Evolutionary conservation across 2,113 vertebrate genomes (phyloP).

Genomic region (Elephantulus edwardii): DNA sequence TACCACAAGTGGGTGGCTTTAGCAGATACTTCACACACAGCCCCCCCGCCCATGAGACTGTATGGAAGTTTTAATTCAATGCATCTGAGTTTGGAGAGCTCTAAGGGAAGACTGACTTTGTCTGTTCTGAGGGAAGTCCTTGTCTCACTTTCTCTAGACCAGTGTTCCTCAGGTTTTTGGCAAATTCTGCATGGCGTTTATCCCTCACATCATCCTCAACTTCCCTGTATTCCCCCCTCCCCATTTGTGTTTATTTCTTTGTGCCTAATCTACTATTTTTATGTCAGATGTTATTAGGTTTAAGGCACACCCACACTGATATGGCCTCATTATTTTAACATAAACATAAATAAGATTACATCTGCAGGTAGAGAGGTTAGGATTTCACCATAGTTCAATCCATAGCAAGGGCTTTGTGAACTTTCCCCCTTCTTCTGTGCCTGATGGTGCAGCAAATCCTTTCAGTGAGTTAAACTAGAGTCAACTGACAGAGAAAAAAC

Average conservation of each 20-base stretch:
- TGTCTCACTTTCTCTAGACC: background rate
- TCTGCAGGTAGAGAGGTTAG: background rate
- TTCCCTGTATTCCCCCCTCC: too few relatives aligned
- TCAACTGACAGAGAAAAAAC: slow-evolving; percentile 22
- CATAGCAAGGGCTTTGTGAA: background rate
- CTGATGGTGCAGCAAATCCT: background rate
- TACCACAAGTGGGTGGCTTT: background rate
- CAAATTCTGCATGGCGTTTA: background rate
- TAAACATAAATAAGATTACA: background rate
- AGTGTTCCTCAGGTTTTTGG: background rate
- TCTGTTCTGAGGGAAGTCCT: background rate
- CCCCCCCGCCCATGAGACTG: too few relatives aligned
- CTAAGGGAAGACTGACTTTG: background rate
- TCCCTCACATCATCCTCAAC: too few relatives aligned
- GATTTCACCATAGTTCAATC: background rate
- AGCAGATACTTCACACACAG: background rate
- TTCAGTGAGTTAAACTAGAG: background rate
- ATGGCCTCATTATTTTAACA: background rate
- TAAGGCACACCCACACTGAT: background rate
- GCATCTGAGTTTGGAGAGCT: too few relatives aligned
- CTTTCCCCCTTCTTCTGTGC: background rate
- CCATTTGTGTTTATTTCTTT: background rate
- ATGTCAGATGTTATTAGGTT: background rate
- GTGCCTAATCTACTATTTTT: background rate
- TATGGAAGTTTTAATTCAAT: too few relatives aligned